Conservation (phyloP, 2,797 vertebrate species). For the Choloepus didactylus region DNA sequence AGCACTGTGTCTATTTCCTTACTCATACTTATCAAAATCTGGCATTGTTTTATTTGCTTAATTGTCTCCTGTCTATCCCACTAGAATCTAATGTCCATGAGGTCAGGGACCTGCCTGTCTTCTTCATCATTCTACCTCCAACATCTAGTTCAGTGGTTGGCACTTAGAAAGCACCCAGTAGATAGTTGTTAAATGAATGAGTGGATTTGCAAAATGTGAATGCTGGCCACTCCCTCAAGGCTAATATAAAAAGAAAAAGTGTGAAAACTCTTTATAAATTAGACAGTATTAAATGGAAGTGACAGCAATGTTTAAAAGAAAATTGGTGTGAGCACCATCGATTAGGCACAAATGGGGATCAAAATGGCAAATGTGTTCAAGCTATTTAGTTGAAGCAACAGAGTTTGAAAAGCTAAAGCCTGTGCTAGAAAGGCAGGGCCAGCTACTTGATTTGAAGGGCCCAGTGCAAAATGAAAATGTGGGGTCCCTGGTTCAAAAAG, state of each 20-base stretch:
- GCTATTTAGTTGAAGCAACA: neutral
- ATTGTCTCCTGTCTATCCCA: neutral
- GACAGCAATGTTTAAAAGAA: neutral
- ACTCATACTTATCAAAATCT: neutral
- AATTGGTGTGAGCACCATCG: neutral
- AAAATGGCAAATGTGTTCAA: neutral
- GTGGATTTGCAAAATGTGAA: neutral
- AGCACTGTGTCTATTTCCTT: neutral
- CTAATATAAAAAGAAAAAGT: neutral
- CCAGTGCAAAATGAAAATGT: neutral
- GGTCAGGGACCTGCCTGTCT: neutral
- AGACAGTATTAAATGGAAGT: neutral
- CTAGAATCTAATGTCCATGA: neutral
- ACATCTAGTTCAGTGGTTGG: neutral
- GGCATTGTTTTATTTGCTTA: neutral
- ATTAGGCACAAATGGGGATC: neutral
- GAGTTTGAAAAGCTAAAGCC: neutral
- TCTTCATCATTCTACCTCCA: neutral
- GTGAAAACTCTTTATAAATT: neutral
- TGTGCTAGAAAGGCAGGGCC: neutral
- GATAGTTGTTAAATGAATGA: conserved; percentile 37
- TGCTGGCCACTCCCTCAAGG: neutral
- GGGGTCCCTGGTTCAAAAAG: neutral
- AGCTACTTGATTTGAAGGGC: no score
- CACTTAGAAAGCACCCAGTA: neutral